Base-by-base conservation (phyloP, 2,888 invertebrate genomes). In the Monochamus alternatus region DNA sequence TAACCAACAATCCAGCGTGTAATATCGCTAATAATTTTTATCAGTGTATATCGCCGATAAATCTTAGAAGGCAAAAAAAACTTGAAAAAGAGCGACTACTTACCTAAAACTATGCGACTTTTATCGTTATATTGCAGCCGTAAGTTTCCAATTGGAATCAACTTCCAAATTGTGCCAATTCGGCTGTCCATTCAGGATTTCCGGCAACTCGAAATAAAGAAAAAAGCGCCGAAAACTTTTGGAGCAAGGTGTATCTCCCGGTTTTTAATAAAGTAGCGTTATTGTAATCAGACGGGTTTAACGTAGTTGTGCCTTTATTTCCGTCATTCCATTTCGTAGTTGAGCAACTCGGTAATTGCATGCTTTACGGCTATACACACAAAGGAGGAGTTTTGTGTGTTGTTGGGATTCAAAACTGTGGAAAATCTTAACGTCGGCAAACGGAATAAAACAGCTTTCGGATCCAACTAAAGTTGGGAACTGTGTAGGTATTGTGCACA, bases 391-490 rank as follows among this genome's bases (percentile, higher is more conserved):
- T 44, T 22, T n/a, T 63, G 63, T 22, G 44, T 31, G 63, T 63
- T 63, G 44, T 63, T 44, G 63, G 43, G 44, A 63, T 31, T 63
- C 63, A 44, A 63, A 63, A 44, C 63, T 44, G 44, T 63, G 44
- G 63, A 63, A 30, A 64, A 64, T 64, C 64, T 64, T 64, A 64
- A 64, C 63, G 63, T 63, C 22, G 14, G 63, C 22, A 64, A 64
- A 64, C 12, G 64, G 47, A 64, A 30, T 47, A 64, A 64, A 64
- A 63, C 44, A 38, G 44, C 10, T 44, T 63, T 43, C 43, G 44
- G 9, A 64, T 64, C 44, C 47, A 64, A 14, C 64, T 47, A 38
- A 30, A 64, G 9, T 44, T 31, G 43, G 22, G 62, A 43, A 47
- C 47, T 44, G 22, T 64, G 30, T 22, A 58, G 38, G 38, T 22